These are phyloP conservation scores for Acromyrmex charruanus DNA, from an alignment of 1,140 invertebrate species.

Conservation along the genomic window DNA sequence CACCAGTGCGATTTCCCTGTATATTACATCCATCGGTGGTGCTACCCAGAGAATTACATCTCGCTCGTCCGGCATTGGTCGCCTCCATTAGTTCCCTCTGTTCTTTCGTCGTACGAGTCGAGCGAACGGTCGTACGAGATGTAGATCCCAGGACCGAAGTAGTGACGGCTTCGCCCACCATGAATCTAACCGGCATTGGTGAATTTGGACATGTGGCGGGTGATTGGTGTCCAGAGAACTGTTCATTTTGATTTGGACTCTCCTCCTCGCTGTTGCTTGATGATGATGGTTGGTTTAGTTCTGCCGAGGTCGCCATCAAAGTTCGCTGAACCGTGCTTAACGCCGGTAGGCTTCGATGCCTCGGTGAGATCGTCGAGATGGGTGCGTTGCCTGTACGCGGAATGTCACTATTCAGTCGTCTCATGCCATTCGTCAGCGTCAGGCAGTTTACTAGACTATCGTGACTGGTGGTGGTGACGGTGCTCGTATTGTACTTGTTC, in stretches of 20 bases:
- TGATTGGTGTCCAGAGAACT: constrained; percentile 74
- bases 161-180: constrained; percentile 89
- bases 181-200: constrained; percentile 88
- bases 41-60: constrained; percentile 85
- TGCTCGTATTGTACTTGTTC: constrained; percentile 50
- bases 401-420: constrained; percentile 84
- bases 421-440: constrained; percentile 74
- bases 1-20: constrained; percentile 65
- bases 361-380: constrained; percentile 78
- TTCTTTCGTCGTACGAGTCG: constrained; percentile 61
- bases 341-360: constrained; percentile 84
- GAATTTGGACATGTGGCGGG: constrained; percentile 82
- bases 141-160: constrained; percentile 78
- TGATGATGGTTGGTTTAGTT: constrained; percentile 28
- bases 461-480: constrained; percentile 49
- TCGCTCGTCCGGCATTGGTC: constrained; percentile 74
- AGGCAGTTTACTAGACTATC: constrained; percentile 72
- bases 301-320: constrained; percentile 53
- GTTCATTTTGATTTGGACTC: constrained; percentile 27
- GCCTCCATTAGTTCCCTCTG: constrained; percentile 59
- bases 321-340: constrained; percentile 69
- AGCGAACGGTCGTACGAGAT: constrained; percentile 36
- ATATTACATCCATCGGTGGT: constrained; percentile 66
- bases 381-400: constrained; percentile 76
- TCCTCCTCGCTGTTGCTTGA: constrained; percentile 66